Percentiles rank a stretch among this genome's conserved stretches.
phyloP scores from a whole-genome alignment of 1,140 invertebrate species.

The Drosophila fuyamai region DNA sequence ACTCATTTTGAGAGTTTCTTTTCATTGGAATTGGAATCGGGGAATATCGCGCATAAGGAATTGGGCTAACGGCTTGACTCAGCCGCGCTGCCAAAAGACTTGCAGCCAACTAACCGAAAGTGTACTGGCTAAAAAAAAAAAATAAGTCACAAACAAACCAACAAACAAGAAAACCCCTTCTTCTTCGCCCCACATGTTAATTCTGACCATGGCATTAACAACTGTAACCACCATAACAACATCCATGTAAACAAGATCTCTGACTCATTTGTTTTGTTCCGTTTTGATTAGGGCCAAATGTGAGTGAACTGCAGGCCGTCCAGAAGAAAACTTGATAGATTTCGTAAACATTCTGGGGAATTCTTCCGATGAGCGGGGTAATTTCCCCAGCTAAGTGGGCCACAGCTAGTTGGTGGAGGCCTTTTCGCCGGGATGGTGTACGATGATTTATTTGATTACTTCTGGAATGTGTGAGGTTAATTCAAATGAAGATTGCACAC shows the following conservation, averaged over 20 bases:
- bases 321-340: conserved; percentile 61
- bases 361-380: conserved; percentile 35
- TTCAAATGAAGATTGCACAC: background rate
- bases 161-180: conserved; percentile 43
- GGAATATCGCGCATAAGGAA: conserved; percentile 63
- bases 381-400: conserved; percentile 36
- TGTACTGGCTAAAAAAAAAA: conserved; percentile 61
- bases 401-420: conserved; percentile 1
- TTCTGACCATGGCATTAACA: conserved; percentile 73
- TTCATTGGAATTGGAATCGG: conserved; percentile 73
- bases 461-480: background rate
- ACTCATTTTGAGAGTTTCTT: conserved; percentile 70
- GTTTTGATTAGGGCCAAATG: conserved; percentile 79
- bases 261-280: conserved; percentile 74
- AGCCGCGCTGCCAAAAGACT: conserved; percentile 8
- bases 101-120: conserved; percentile 60
- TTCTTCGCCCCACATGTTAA: conserved; percentile 53
- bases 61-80: conserved; percentile 74
- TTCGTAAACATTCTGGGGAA: conserved; percentile 55
- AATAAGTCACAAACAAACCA: conserved; percentile 39
- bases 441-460: background rate
- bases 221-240: conserved; percentile 28
- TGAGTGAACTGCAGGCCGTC: conserved; percentile 62
- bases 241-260: conserved; percentile 43
- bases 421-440: conserved; percentile 4